Evolutionary conservation across 2,888 invertebrate species (phyloP).

Genomic region (Scaptomyza flava): DNA sequence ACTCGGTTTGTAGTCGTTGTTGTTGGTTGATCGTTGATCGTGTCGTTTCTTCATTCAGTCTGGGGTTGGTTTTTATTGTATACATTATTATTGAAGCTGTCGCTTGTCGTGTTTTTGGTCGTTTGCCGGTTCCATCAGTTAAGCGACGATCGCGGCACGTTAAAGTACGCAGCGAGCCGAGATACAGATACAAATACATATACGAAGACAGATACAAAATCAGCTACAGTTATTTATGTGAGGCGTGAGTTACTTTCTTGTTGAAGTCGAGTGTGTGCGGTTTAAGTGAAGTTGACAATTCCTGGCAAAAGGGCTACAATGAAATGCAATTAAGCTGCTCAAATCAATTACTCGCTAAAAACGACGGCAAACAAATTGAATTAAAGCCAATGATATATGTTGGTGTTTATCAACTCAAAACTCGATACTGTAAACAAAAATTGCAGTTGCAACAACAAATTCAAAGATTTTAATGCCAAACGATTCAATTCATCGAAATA

Average conservation of each 20-base stretch:
- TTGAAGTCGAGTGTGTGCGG: too few relatives aligned
- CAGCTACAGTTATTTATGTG: constrained; percentile 3
- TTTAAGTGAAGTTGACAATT: constrained; percentile 21
- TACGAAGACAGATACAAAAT: constrained; percentile 6
- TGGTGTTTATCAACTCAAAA: constrained; percentile 4
- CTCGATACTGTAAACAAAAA: not conserved
- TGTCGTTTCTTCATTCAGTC: constrained; percentile 48
- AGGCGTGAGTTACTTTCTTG: constrained; percentile 17
- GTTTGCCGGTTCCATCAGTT: constrained; percentile 74
- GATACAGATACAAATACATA: constrained; percentile 10
- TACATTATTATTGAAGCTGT: constrained; percentile 38
- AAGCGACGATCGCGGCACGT: constrained; percentile 78
- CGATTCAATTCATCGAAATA: not conserved
- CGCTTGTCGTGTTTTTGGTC: constrained; percentile 28
- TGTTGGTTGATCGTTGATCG: constrained; percentile 48
- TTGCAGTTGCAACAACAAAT: not conserved
- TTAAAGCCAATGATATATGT: constrained; percentile 47
- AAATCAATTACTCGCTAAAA: constrained; percentile 60
- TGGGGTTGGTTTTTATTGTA: constrained; percentile 51
- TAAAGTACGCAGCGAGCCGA: constrained; percentile 57
- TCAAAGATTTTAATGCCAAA: too few relatives aligned
- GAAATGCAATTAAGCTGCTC: constrained; percentile 75
- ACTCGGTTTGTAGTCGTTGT: constrained; percentile 14
- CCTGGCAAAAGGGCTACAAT: constrained; percentile 51
- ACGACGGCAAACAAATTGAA: constrained; percentile 65